These are phyloP conservation scores for Diglossa cyanea DNA, from an alignment of 2,797 vertebrate genomes.

Conservation along the genomic window DNA sequence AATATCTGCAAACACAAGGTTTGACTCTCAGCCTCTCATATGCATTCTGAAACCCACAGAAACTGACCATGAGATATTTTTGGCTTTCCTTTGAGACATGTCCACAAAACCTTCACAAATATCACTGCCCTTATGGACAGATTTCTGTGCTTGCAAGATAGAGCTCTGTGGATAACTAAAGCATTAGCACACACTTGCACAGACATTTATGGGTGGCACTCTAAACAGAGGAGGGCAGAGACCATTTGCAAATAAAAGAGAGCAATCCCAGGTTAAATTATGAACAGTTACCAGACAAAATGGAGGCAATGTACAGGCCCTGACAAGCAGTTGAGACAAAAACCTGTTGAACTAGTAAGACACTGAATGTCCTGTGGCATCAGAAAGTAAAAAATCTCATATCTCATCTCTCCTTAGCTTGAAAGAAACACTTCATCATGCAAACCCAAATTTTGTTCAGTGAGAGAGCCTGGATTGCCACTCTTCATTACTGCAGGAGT, in stretches of 20 bases:
- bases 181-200: neutral
- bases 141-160: neutral
- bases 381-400: neutral
- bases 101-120: neutral
- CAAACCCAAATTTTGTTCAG: slow-evolving; percentile 20
- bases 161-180: neutral
- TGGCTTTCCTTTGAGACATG: neutral
- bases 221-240: neutral
- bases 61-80: neutral
- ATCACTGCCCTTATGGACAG: neutral
- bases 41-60: neutral
- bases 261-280: neutral
- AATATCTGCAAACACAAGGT: neutral
- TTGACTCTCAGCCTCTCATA: neutral
- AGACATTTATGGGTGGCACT: neutral
- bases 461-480: neutral
- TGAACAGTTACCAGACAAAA: slow-evolving; percentile 17
- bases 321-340: slow-evolving; percentile 15
- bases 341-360: slow-evolving; percentile 49
- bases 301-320: neutral
- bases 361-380: neutral
- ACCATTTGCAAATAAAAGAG: slow-evolving; percentile 25
- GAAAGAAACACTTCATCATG: slow-evolving; percentile 27
- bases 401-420: slow-evolving; percentile 37
- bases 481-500: slow-evolving; percentile 32